Percentiles rank a stretch among this genome's conserved stretches.
Evolutionary conservation across 2,113 vertebrate genomes (phyloP).

Genomic region (Daboia siamensis): DNA sequence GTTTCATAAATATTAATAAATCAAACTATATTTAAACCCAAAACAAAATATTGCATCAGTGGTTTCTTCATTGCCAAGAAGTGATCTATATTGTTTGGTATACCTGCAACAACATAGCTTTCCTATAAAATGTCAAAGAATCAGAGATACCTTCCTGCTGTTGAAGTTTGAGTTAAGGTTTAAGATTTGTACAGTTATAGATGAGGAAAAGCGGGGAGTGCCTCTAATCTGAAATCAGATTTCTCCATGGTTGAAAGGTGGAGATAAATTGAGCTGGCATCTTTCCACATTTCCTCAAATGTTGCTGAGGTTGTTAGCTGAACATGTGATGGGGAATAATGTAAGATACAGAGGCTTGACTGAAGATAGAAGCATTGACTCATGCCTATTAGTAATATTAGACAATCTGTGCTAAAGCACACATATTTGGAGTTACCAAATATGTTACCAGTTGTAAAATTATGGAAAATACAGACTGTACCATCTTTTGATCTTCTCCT

Average conservation of each 20-base stretch:
- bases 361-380: neutral
- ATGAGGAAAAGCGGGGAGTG: no score
- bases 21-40: neutral
- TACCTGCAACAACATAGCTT: neutral
- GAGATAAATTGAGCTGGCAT: neutral
- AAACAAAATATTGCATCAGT: neutral
- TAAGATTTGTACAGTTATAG: neutral
- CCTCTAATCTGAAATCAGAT: neutral
- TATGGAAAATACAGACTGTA: neutral
- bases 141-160: neutral
- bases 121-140: neutral
- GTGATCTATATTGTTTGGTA: neutral
- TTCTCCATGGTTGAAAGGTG: neutral
- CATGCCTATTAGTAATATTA: neutral
- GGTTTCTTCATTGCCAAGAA: neutral
- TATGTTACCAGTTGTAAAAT: neutral
- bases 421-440: neutral
- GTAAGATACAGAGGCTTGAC: neutral
- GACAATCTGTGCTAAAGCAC: neutral
- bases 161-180: neutral
- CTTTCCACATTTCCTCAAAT: neutral
- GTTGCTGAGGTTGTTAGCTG: neutral
- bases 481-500: neutral
- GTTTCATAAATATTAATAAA: slow-evolving; percentile 8
- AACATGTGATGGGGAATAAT: neutral